A percentile compares a stretch with the other conserved stretches of the same genome.
Conservation (phyloP, 1,140 invertebrate species). For the Heliconius hewitsoni region DNA sequence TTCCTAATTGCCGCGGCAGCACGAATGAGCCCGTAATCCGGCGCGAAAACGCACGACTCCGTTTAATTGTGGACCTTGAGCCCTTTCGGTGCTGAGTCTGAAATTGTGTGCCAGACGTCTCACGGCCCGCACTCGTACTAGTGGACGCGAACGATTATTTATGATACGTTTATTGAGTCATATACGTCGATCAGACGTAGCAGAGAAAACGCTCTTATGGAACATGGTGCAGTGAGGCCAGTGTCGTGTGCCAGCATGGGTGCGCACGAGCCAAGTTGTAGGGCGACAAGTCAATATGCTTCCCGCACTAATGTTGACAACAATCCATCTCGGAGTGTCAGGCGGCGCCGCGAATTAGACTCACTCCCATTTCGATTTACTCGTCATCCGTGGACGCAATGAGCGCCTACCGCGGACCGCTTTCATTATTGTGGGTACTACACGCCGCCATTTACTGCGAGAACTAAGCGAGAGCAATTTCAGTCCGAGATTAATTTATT, state of each 20-base stretch:
- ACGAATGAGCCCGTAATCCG: slow-evolving; percentile 76
- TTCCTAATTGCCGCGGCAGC: slow-evolving; percentile 79
- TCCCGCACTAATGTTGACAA: slow-evolving; percentile 78
- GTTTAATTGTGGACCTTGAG: slow-evolving; percentile 69
- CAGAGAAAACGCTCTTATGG: slow-evolving; percentile 59
- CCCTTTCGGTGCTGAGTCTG: slow-evolving; percentile 66
- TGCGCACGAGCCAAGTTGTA: slow-evolving; percentile 41
- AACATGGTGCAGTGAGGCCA: slow-evolving; percentile 39
- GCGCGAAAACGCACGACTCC: slow-evolving; percentile 56
- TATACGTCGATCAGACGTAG: slow-evolving; percentile 43
- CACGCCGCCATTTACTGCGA: slow-evolving; percentile 48
- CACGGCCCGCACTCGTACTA: slow-evolving; percentile 63
- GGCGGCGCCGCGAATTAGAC: slow-evolving; percentile 72
- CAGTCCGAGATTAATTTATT: slow-evolving; percentile 65
- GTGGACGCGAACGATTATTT: slow-evolving; percentile 61
- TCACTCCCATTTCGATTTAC: slow-evolving; percentile 78
- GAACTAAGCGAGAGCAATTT: slow-evolving; percentile 67
- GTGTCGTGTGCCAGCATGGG: slow-evolving; percentile 31
- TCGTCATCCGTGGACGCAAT: slow-evolving; percentile 58
- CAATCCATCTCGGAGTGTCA: slow-evolving; percentile 77
- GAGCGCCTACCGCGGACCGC: slow-evolving; percentile 48
- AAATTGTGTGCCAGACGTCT: slow-evolving; percentile 67
- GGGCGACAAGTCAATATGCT: slow-evolving; percentile 72
- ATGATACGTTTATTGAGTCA: slow-evolving; percentile 55
- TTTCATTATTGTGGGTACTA: slow-evolving; percentile 54